A percentile compares a stretch with the other conserved stretches of the same genome.
Evolutionary conservation across 1,140 invertebrate genomes (phyloP).

Genomic region (Platyscapa corneri): DNA sequence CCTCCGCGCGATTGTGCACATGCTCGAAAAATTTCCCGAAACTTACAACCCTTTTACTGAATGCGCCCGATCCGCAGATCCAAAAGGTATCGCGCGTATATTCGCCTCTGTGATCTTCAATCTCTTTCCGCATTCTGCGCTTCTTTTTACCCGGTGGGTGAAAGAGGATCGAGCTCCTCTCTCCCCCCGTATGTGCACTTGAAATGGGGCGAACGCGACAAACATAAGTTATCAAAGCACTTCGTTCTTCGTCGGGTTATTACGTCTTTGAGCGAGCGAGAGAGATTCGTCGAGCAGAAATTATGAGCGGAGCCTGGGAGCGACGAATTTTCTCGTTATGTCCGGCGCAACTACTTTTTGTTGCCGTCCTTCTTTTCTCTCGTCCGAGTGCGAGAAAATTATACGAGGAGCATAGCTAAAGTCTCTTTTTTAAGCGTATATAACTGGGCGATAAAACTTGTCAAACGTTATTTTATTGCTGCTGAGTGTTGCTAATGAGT

Average conservation of each 20-base stretch:
- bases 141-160: slow-evolving; percentile 17
- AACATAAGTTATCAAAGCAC: slow-evolving; percentile 37
- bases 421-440: neutral
- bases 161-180: slow-evolving; percentile 3
- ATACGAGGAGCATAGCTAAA: neutral
- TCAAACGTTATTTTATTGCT: neutral
- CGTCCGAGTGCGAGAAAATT: neutral
- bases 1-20: neutral
- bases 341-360: neutral
- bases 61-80: neutral
- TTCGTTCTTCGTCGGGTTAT: slow-evolving; percentile 1
- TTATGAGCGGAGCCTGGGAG: slow-evolving; percentile 6
- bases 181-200: neutral
- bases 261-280: slow-evolving; percentile 35
- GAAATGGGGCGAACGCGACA: neutral
- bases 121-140: slow-evolving; percentile 8
- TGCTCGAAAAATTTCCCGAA: neutral
- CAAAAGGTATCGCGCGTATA: neutral
- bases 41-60: neutral
- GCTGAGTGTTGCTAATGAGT: slow-evolving; percentile 4
- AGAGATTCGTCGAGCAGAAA: slow-evolving; percentile 24
- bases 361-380: neutral
- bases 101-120: slow-evolving; percentile 13
- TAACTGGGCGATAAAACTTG: neutral
- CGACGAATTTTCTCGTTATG: slow-evolving; percentile 24